Conservation (phyloP, 2,888 invertebrate species). For the Cantharis nigra region DNA sequence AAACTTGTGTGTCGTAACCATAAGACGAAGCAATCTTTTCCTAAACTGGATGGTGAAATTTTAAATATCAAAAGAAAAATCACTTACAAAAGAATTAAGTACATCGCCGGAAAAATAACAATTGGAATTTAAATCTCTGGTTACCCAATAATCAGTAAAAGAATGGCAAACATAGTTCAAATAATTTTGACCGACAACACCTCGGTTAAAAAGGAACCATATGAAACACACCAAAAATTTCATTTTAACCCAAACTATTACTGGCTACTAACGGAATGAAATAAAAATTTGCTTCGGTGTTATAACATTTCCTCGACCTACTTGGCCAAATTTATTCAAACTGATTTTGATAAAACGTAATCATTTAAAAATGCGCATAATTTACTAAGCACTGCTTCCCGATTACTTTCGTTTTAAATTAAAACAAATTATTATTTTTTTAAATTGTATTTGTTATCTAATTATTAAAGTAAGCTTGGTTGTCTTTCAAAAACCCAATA, state of each 20-base stretch:
- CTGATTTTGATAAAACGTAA: not conserved
- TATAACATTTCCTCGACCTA: not conserved
- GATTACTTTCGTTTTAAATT: too few species aligned
- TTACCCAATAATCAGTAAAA: not conserved
- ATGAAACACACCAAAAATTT: not conserved
- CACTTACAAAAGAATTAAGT: not conserved
- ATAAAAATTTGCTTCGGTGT: not conserved
- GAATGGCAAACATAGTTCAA: not conserved
- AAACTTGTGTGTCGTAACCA: not conserved
- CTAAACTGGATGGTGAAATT: not conserved
- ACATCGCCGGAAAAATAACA: not conserved
- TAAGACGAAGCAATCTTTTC: not conserved
- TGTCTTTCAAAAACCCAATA: not conserved
- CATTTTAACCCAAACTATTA: not conserved
- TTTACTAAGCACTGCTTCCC: too few species aligned
- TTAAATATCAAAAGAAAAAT: not conserved
- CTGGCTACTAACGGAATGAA: not conserved
- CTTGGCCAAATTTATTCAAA: not conserved
- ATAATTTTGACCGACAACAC: not conserved
- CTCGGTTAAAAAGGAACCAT: not conserved
- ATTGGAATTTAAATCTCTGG: not conserved
- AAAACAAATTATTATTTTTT: too few species aligned
- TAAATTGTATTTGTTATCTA: not conserved
- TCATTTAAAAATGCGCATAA: too few species aligned
- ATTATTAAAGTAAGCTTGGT: not conserved